Evolutionary conservation across 2,797 vertebrate genomes (phyloP), one percentile per base, ranked within the genome.

Genomic region (Oryzias dopingdopingensis): DNA sequence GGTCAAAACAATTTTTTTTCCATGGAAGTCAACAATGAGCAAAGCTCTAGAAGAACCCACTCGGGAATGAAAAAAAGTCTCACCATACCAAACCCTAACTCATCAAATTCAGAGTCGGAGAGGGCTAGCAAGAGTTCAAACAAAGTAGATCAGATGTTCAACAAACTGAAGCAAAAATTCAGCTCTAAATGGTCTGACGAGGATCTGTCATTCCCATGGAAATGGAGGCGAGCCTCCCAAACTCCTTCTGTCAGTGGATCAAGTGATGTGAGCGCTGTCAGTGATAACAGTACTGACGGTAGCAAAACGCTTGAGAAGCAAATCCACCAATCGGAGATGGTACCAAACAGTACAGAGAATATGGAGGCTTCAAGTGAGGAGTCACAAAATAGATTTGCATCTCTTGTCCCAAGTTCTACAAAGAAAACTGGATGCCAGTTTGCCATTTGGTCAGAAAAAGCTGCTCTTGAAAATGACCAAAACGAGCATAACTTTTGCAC

Each of bases 91-190:
- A 80, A 67, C 18, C 49, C 84, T 10, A 52, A 14, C 53, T 59
- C 77, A 41, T 48, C 72, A 54, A 83, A 76, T 49, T 71, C 71
- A 15, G 83, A 88, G 5, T 65, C 74, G 5, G 82, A 84, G 0
- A 74, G 60, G 47, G 43, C 29, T 32, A 60, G 24, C 52, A 90
- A 82, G 72, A 62, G 59, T 5, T 77, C 41, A 42, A 91, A 79
- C 42, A 90, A 72, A 79, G 66, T 91, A 74, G 90, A 92, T 49
- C 86, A 85, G 56, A 72, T 92, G 47, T 45, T 92, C 0, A 87
- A 75, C 70, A 89, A 59, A 55, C 68, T 92, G 46, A 91, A 20
- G 67, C 72, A 87, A 72, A 90, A 67, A 16, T 90, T 93, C 56
- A 85, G 81, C 67, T 61, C 70, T 14, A 86, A 52, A 69, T 52